phyloP scores from a whole-genome alignment of 2,113 vertebrate genomes.

The Peucedramus taeniatus region DNA sequence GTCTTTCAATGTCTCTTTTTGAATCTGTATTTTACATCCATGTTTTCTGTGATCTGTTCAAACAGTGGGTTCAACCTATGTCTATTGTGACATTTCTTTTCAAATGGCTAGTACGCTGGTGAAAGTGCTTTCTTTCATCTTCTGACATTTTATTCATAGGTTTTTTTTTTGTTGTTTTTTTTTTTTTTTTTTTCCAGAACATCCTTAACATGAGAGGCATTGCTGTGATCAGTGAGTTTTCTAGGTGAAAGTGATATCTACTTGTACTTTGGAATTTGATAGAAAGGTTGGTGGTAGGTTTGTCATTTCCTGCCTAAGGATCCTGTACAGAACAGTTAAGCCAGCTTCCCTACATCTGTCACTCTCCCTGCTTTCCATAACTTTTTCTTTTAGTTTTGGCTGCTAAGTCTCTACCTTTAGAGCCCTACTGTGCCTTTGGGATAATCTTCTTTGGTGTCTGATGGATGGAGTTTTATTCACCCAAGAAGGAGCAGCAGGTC shows the following conservation, averaged over 20 bases:
- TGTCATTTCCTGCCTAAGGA: neutral
- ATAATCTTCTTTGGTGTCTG: neutral
- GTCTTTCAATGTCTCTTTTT: neutral
- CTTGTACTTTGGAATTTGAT: neutral
- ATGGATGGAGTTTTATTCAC: neutral
- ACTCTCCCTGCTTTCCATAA: neutral
- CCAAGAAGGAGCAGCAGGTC: accelerated
- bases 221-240: neutral
- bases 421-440: neutral
- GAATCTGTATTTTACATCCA: neutral
- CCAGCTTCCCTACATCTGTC: neutral
- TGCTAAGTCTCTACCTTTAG: neutral
- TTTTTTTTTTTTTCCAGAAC: no score
- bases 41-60: neutral
- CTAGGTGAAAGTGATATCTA: neutral
- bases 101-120: neutral
- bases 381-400: neutral
- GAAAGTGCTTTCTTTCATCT: neutral
- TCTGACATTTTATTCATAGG: neutral
- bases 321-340: neutral
- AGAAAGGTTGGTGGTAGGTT: neutral
- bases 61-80: neutral
- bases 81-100: neutral
- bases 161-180: no score
- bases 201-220: neutral